Percentiles rank a stretch among this genome's conserved stretches.
phyloP scores from a whole-genome alignment of 23 tunicate species.

The Ascidia mentula region DNA sequence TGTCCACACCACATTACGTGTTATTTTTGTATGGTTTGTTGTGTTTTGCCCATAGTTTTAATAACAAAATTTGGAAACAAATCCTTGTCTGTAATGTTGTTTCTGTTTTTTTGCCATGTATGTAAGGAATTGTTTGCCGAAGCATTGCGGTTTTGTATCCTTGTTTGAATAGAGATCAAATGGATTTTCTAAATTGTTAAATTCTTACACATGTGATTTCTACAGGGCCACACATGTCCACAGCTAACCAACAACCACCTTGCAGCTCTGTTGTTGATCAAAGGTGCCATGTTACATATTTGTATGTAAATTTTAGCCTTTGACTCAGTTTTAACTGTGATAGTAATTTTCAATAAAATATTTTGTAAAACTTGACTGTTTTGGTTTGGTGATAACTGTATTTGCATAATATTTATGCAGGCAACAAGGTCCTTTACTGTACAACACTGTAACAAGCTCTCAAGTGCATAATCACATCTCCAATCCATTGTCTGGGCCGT shows the following conservation, averaged over 20 bases:
- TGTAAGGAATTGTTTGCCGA: too few relatives aligned
- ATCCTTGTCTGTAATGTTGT: too few relatives aligned
- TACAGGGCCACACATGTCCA: slow-evolving; percentile 25
- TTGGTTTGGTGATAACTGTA: not conserved
- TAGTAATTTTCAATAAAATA: not conserved
- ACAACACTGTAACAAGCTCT: not conserved
- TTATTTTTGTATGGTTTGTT: not conserved
- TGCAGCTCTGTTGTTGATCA: not conserved
- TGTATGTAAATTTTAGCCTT: not conserved
- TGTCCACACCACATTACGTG: not conserved
- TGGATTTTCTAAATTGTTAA: not conserved
- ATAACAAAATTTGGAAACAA: too few relatives aligned
- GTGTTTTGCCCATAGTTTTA: too few relatives aligned
- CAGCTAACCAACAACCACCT: not conserved
- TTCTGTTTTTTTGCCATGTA: too few relatives aligned
- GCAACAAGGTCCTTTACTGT: not conserved
- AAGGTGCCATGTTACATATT: not conserved
- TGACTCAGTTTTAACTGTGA: not conserved
- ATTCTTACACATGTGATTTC: too few relatives aligned
- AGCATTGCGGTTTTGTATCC: too few relatives aligned
- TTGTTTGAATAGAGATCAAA: too few relatives aligned
- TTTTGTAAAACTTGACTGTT: not conserved
- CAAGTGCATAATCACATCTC: slow-evolving; percentile 8
- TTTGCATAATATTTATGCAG: not conserved
- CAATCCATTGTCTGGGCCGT: not conserved